Evolutionary conservation across 2,797 vertebrate species (phyloP).

Genomic region (Rhinatrema bivittatum): DNA sequence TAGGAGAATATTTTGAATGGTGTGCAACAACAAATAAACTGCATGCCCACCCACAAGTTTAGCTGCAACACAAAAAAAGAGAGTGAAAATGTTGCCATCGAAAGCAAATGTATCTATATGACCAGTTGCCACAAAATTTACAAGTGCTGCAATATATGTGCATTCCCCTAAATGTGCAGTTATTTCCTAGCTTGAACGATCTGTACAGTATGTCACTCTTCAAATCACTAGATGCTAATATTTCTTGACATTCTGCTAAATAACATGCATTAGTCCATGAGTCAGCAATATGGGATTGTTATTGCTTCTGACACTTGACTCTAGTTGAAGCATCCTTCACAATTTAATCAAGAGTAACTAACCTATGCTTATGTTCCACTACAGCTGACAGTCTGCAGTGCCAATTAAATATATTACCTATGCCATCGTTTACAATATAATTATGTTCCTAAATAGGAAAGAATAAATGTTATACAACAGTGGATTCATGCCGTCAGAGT

Average conservation of each 20-base stretch:
- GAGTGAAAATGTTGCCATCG: neutral
- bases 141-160: neutral
- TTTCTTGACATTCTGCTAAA: conserved; percentile 33
- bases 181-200: conserved; percentile 19
- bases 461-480: neutral
- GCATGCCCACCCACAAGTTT: too few relatives aligned
- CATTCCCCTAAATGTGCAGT: neutral
- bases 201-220: conserved; percentile 6
- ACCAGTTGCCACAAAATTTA: conserved; percentile 1
- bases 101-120: neutral
- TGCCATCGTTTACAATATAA: neutral
- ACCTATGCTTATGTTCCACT: neutral
- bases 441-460: neutral
- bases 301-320: conserved; percentile 18
- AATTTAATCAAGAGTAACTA: conserved; percentile 14
- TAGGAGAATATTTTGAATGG: too few relatives aligned
- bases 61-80: neutral
- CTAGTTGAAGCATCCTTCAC: conserved; percentile 1
- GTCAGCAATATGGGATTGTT: conserved; percentile 17
- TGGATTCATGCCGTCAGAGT: neutral
- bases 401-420: conserved; percentile 2
- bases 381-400: conserved; percentile 3
- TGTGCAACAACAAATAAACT: too few relatives aligned
- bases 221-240: conserved; percentile 11
- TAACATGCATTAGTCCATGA: conserved; percentile 16